phyloP scores from a whole-genome alignment of 2,797 vertebrate genomes.

The Melanotaenia nigrans region DNA sequence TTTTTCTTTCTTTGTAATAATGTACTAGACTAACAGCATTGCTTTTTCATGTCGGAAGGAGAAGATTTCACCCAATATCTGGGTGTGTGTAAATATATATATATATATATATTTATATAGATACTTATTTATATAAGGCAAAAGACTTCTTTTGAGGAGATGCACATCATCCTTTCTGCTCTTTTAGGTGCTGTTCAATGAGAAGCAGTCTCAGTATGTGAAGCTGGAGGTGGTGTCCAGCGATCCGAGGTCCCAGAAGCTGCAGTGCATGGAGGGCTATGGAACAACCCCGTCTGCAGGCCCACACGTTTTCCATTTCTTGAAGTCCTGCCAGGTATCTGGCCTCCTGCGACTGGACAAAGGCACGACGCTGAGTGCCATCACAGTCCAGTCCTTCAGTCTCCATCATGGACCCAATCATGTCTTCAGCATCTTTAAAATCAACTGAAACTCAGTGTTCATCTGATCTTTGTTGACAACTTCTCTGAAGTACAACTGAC shows the following conservation, averaged over 20 bases:
- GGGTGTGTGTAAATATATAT: neutral
- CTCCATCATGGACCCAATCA: slow-evolving; percentile 79
- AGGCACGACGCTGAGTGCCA: slow-evolving; percentile 82
- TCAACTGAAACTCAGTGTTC: slow-evolving; percentile 77
- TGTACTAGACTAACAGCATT: too few species aligned
- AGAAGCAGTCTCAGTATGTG: slow-evolving; percentile 89
- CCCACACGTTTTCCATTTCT: slow-evolving; percentile 85
- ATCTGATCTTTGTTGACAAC: slow-evolving; percentile 2
- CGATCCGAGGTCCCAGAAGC: slow-evolving; percentile 71
- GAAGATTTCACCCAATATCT: too few species aligned
- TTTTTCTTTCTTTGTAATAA: too few species aligned
- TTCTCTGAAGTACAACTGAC: slow-evolving; percentile 19
- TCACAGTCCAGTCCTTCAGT: slow-evolving; percentile 76
- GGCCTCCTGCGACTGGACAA: slow-evolving; percentile 87
- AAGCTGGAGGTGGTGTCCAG: slow-evolving; percentile 89
- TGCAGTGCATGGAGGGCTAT: slow-evolving; percentile 91
- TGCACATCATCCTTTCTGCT: neutral
- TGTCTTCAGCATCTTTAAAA: slow-evolving; percentile 93
- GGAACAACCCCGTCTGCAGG: slow-evolving; percentile 87
- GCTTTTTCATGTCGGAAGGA: too few species aligned
- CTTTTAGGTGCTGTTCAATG: slow-evolving; percentile 90
- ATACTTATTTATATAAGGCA: too few species aligned
- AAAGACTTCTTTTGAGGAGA: neutral
- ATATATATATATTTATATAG: too few species aligned
- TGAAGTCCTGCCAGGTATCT: slow-evolving; percentile 91